These are phyloP conservation scores for Ceratosolen solmsi DNA, from an alignment of 1,140 invertebrate genomes.

Conservation along the genomic window DNA sequence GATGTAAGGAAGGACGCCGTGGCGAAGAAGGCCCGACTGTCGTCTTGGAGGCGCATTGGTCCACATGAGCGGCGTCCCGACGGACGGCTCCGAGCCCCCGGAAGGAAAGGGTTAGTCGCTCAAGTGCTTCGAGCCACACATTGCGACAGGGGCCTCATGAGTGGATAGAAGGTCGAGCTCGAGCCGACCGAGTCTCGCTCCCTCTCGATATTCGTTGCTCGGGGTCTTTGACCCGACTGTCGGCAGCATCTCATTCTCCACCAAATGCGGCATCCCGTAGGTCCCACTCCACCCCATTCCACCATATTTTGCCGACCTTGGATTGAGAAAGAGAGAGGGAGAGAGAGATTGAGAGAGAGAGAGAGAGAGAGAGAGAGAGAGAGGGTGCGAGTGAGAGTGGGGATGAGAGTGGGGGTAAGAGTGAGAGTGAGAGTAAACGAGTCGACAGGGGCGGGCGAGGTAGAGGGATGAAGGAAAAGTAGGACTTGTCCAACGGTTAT, in stretches of 20 bases:
- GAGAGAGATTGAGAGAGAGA: not conserved
- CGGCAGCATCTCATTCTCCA: not conserved
- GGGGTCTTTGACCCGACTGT: slow-evolving; percentile 42
- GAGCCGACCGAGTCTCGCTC: not conserved
- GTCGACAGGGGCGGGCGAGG: no score
- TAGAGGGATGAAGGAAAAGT: no score
- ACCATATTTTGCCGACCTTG: not conserved
- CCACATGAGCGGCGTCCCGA: slow-evolving; percentile 20
- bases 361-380: not conserved
- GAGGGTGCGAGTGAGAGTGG: not conserved
- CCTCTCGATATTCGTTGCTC: slow-evolving; percentile 12
- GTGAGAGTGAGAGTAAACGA: no score
- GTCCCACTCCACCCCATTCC: not conserved
- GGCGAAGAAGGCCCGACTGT: not conserved
- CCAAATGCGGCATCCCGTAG: no score
- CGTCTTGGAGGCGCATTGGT: slow-evolving; percentile 5
- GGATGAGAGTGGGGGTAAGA: not conserved
- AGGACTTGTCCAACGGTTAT: no score
- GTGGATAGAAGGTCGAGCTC: slow-evolving; percentile 60
- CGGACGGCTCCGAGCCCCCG: slow-evolving; percentile 27
- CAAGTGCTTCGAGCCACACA: slow-evolving; percentile 74
- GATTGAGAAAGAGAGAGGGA: not conserved
- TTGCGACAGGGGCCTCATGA: slow-evolving; percentile 66
- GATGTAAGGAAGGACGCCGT: slow-evolving; percentile 46
- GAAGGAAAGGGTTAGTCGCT: slow-evolving; percentile 71